Percentiles rank a stretch among this genome's conserved stretches.
Conservation (phyloP, 2,888 invertebrate species). For the Drosophila subsilvestris region DNA sequence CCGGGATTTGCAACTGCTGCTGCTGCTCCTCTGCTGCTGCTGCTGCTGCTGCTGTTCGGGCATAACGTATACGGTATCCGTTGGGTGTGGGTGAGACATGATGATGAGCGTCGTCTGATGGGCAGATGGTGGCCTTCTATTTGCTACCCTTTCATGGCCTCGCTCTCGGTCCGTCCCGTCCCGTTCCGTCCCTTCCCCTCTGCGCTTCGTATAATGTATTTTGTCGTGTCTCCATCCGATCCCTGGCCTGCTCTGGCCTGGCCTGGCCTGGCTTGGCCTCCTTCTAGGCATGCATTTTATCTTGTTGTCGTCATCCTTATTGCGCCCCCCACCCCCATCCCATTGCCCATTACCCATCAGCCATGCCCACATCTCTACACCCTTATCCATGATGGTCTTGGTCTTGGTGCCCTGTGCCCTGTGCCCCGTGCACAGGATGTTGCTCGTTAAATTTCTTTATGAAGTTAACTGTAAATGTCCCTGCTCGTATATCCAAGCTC, state of each 20-base stretch:
- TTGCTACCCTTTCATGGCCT: conserved; percentile 67
- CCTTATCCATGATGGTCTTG: neutral
- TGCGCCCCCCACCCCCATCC: no score
- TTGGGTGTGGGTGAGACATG: conserved; percentile 2
- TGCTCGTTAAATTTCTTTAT: conserved; percentile 78
- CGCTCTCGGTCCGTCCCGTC: conserved; percentile 19
- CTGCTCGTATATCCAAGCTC: conserved; percentile 41
- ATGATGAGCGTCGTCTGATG: conserved; percentile 38
- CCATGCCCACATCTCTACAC: neutral
- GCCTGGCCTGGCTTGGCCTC: conserved; percentile 11
- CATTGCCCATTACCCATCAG: no score
- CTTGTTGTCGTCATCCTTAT: conserved; percentile 75
- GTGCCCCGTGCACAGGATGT: conserved; percentile 67
- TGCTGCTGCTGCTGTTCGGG: conserved; percentile 15
- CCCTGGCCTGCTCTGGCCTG: conserved; percentile 21
- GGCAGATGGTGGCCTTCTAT: conserved; percentile 53
- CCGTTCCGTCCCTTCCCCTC: conserved; percentile 10
- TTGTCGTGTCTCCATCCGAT: conserved; percentile 53
- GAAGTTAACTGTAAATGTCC: conserved; percentile 79
- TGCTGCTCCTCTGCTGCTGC: no score
- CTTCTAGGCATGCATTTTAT: conserved; percentile 73
- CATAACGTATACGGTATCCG: neutral
- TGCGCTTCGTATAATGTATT: conserved; percentile 58
- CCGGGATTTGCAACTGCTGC: conserved; percentile 45
- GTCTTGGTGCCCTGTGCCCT: neutral